Evolutionary conservation across 2,113 vertebrate genomes (phyloP), one percentile per base, ranked within the genome.

Genomic region (Seriola dumerili): DNA sequence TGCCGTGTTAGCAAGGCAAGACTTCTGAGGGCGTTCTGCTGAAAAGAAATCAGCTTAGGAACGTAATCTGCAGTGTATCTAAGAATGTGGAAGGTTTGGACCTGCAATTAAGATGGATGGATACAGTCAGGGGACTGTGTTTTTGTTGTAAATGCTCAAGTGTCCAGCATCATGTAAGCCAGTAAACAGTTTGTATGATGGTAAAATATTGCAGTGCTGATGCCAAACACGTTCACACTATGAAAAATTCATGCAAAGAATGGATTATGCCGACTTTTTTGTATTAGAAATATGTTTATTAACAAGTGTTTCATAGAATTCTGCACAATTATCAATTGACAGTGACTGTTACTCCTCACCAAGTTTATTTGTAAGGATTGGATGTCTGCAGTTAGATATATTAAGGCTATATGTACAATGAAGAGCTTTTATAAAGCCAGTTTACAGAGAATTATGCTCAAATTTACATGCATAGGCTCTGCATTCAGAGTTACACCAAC

Each of bases 1-100:
- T 13, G 65, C 46, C 12, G 66, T 44, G 38, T 75, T 38, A 57
- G 61, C 25, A 29, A 7, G 8, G 44, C 36, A 34, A 36, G 70
- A 83, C 68, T 34, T 83, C 80, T 71, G 52, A 59, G 61, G 76
- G 50, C 80, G 78, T n/a, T 69, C 42, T 70, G 75, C 84, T 76
- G 78, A 83, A 75, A 80, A 58, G 38, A 48, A 83, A 76, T 72
- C 40, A 44, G 63, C 48, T 44, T 11, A 14, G 63, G 36, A 76
- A 57, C 9, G 21, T 50, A 71, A 79, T 23, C 58, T 46, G 72
- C 59, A 69, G 10, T n/a, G 63, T 40, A 29, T 70, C 17, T 36
- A 14, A 55, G 48, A 32, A 63, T 62, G 46, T 58, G 34, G 17
- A 71, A 5, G 19, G 16, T 46, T 44, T 59, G 19, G 63, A 78